Percentiles rank a stretch among this genome's conserved stretches.
Conservation (phyloP, 1,140 invertebrate species). For the Macrocentrus cingulum region DNA sequence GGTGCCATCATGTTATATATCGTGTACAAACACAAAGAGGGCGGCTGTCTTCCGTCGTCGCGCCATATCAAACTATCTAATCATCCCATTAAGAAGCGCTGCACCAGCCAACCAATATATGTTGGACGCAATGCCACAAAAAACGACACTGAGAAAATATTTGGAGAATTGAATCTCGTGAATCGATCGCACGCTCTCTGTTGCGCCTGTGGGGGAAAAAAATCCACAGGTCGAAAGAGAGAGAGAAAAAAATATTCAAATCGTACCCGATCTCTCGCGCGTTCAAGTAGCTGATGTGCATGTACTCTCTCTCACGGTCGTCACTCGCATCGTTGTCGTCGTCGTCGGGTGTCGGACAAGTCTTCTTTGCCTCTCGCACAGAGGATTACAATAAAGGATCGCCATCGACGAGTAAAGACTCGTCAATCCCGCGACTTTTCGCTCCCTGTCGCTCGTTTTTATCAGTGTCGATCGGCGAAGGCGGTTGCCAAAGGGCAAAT, state of each 20-base stretch:
- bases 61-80: conserved; percentile 14
- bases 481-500: conserved; percentile 12
- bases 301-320: conserved; percentile 24
- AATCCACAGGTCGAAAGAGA: conserved; percentile 1
- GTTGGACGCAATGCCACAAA: background rate
- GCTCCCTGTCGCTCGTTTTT: conserved; percentile 23
- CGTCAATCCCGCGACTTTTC: conserved; percentile 38
- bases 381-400: conserved; percentile 27
- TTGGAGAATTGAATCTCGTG: conserved; percentile 3
- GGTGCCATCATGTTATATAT: too few species aligned
- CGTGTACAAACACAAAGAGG: background rate
- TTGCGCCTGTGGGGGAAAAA: background rate
- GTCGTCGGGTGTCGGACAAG: conserved; percentile 15
- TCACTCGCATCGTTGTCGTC: conserved; percentile 4
- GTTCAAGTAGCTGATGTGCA: conserved; percentile 1
- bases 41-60: background rate
- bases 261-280: conserved; percentile 20
- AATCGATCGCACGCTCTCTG: background rate
- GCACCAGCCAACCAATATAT: too few species aligned
- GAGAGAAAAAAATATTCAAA: conserved; percentile 7
- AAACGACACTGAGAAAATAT: background rate
- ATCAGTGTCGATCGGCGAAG: conserved; percentile 51
- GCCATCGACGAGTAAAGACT: conserved; percentile 25
- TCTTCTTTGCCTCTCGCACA: background rate
- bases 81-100: conserved; percentile 8